Conservation (phyloP, 2,113 vertebrate species). For the Burhinus bistriatus region DNA sequence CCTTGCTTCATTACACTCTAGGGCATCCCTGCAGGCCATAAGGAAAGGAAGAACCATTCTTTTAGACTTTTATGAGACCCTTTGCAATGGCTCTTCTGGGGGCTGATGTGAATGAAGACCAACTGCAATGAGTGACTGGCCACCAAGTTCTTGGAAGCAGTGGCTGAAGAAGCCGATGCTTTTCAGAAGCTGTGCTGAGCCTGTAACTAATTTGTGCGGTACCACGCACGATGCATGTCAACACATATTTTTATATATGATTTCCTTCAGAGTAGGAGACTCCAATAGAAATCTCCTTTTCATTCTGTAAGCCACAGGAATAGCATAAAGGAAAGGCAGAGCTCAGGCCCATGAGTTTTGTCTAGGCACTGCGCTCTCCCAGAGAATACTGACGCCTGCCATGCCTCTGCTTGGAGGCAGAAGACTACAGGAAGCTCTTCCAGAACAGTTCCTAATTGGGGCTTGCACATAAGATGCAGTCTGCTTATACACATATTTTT, state of each 20-base stretch:
- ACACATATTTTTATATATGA: accelerated
- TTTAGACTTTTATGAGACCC: not conserved
- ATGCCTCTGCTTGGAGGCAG: not conserved
- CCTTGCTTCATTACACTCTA: not conserved
- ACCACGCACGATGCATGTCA: accelerated
- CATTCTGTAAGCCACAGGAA: not conserved
- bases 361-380: not conserved
- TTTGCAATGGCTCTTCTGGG: accelerated
- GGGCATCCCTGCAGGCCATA: not conserved
- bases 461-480: not conserved
- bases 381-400: not conserved
- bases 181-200: not conserved
- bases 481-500: not conserved
- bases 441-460: not conserved
- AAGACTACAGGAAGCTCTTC: not conserved
- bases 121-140: not conserved
- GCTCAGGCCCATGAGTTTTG: not conserved
- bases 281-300: not conserved
- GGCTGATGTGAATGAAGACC: not conserved
- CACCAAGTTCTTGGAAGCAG: not conserved
- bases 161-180: not conserved
- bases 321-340: not conserved
- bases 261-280: not conserved
- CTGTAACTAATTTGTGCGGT: not conserved
- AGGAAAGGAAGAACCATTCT: not conserved